Base-by-base conservation (phyloP, 1,140 invertebrate genomes). In the Drosophila repletoides region DNA sequence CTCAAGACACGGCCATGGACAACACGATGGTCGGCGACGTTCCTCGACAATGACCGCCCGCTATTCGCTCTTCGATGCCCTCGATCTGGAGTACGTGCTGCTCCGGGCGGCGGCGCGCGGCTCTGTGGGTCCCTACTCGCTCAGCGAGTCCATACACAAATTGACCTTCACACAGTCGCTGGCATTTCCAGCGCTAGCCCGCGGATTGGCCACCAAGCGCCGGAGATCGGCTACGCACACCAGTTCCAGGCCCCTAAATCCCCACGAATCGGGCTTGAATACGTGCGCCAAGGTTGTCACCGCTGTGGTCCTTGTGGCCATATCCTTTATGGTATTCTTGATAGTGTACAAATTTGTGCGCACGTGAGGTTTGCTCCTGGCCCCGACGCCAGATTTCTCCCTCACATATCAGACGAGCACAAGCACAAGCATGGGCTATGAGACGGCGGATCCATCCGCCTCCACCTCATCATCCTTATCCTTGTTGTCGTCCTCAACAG, bases 301-400 rank as follows among this genome's bases (percentile, higher is more conserved):
- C 0, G 94, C 94, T 3, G 89, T 95, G 3, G 93, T 95, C 1
- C 88, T 95, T 12, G 93, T 95, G 63, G 88, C 95, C 5, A 93
- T 95, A 15, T 94, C 93, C 71, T 93, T 95, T 38, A 91, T 95
- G 76, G 94, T 95, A 45, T 95, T 95, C 84, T 93, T 94, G 6
- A 93, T 95, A 1, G 94, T 95, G 15, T 95, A 95, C 80, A 95
- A 95, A 81, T 95, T 95, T 76, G 93, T 94, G 72, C 91, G 93
- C 79, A 94, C 94, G 93, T 95, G 94, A 95, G 94, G 94, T 34
- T 94, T 93, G 92, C 92, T 95, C 89, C 91, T 94, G 92, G 93
- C 93, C 88, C 93, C 93, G 73, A 90, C 83, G 49, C 74, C 79
- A 79, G 89, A 91, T 63, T 88, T 83, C 49, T 68, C 84, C 64